phyloP scores from a whole-genome alignment of 2,113 vertebrate genomes.

The Leucopsar rothschildi region DNA sequence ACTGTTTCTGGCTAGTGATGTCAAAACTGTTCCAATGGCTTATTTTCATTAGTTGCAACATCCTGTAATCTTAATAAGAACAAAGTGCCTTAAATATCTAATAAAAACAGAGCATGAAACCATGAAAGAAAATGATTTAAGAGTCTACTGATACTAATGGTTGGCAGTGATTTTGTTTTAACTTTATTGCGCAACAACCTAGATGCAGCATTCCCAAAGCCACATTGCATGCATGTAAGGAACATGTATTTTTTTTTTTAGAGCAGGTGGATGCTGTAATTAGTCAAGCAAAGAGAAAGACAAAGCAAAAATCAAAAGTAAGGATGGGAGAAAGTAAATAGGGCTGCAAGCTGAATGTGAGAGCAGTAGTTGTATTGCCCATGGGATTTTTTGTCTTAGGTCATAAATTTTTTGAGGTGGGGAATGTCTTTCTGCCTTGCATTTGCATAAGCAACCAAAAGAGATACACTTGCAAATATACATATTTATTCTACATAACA shows the following conservation, averaged over 20 bases:
- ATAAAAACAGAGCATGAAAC: neutral
- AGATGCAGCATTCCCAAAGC: neutral
- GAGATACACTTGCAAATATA: neutral
- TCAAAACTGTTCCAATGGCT: neutral
- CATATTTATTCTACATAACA: neutral
- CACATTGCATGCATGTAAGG: neutral
- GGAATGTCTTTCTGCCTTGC: neutral
- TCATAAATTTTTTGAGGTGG: neutral
- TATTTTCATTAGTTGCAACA: slow-evolving; percentile 19
- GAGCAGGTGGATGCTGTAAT: neutral
- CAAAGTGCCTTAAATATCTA: neutral
- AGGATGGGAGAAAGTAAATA: neutral
- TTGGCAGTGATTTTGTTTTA: neutral
- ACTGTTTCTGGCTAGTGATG: neutral
- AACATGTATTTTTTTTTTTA: neutral
- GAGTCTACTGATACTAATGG: neutral
- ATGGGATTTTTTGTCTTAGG: neutral
- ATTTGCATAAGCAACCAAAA: neutral
- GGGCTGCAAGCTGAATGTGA: neutral
- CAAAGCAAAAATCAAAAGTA: neutral
- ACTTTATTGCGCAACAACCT: neutral
- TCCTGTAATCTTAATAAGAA: neutral
- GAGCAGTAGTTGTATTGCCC: neutral
- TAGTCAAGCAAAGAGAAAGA: neutral
- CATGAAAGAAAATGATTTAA: neutral